Evolutionary conservation across 2,113 vertebrate species (phyloP).

Genomic region (Campylomormyrus tamandua): DNA sequence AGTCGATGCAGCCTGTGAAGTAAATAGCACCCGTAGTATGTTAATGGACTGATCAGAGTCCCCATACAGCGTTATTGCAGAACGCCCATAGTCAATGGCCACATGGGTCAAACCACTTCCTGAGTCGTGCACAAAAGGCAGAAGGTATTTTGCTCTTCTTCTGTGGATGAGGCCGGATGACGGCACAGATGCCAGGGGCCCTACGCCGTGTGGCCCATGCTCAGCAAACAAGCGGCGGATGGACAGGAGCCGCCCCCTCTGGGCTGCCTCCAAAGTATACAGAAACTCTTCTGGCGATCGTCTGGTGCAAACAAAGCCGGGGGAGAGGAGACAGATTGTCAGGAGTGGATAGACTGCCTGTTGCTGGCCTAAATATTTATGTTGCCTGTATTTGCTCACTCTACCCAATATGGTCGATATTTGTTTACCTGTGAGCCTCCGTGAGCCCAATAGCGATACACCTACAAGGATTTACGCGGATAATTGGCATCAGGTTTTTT

Average conservation of each 20-base stretch:
- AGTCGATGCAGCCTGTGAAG: background rate
- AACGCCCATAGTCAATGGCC: background rate
- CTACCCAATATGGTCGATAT: background rate
- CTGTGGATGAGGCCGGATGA: background rate
- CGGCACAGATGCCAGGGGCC: background rate
- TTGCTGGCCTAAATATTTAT: background rate
- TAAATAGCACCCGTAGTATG: background rate
- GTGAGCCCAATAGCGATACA: background rate
- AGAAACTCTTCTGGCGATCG: background rate
- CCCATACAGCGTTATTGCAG: background rate
- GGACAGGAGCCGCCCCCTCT: background rate
- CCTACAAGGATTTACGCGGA: background rate
- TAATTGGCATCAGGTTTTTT: background rate
- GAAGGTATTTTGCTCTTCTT: background rate
- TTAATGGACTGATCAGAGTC: conserved; percentile 3
- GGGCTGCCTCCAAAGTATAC: background rate
- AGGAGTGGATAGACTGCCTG: background rate
- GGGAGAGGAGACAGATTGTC: background rate
- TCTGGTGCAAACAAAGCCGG: background rate
- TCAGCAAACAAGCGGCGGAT: background rate
- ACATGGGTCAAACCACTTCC: background rate
- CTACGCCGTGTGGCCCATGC: background rate
- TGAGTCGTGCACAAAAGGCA: background rate
- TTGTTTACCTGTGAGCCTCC: background rate
- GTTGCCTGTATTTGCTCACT: background rate